Base-by-base conservation (phyloP, 2,888 invertebrate species). In the Polydrusus tereticollis region DNA sequence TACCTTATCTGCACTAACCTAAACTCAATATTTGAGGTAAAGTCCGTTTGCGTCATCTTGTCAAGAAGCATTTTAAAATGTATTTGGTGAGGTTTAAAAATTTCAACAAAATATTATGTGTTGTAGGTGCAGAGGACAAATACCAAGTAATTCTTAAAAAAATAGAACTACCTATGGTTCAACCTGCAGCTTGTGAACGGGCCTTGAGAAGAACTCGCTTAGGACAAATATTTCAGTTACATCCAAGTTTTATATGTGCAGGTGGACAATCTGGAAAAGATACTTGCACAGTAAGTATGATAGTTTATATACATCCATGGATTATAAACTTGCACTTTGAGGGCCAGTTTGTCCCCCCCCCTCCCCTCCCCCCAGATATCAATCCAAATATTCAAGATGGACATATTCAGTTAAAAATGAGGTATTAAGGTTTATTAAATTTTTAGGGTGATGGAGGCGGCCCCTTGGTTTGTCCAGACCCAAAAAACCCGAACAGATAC, bases 391-490 rank as follows among this genome's bases (percentile, higher is more conserved):
- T n/a, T n/a, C n/a, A n/a, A n/a, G n/a, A n/a, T n/a, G n/a, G n/a
- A n/a, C n/a, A n/a, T n/a, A n/a, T n/a, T n/a, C n/a, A n/a, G n/a
- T n/a, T n/a, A n/a, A n/a, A n/a, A n/a, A n/a, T n/a, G n/a, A n/a
- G n/a, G n/a, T n/a, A n/a, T n/a, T n/a, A n/a, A n/a, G n/a, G n/a
- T n/a, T n/a, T n/a, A n/a, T n/a, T n/a, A n/a, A n/a, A n/a, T 76
- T n/a, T 78, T 20, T 63, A 91, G 89, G 94, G 94, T 36, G 94
- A 94, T 82, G 94, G 94, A 12, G 94, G 94, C 23, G 92, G 93
- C 38, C 94, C 94, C 0, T 83, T 94, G 12, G 91, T 91, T 0
- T 95, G 94, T 78, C 88, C 89, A 10, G 85, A 88, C 71, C 86
- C 88, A 0, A 80, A 87, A 0, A 85, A 88, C 20, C 86, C 88